Conservation (phyloP, 2,797 vertebrate species). For the Lithobates sylvaticus region DNA sequence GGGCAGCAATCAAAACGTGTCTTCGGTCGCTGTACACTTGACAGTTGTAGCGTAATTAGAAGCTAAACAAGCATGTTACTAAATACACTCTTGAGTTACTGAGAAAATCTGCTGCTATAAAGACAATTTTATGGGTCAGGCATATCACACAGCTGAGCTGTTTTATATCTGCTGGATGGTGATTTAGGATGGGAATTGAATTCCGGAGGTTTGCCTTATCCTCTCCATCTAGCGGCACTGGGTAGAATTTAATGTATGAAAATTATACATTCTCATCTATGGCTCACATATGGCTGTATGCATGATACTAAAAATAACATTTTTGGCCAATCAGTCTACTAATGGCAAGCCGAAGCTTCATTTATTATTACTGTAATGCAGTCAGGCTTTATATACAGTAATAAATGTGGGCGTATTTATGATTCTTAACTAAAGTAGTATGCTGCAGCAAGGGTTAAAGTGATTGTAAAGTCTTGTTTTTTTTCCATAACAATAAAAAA, state of each 20-base stretch:
- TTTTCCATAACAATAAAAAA: no score
- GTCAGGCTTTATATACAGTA: no score
- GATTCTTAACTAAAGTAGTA: background rate
- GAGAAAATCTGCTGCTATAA: constrained; percentile 55
- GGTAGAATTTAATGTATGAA: constrained; percentile 1
- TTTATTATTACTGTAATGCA: no score
- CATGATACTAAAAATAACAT: no score
- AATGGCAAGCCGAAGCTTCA: no score
- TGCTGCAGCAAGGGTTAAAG: no score
- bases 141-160: constrained; percentile 59
- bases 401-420: background rate
- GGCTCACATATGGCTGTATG: background rate
- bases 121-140: constrained; percentile 59
- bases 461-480: no score
- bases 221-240: background rate
- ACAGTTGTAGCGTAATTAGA: constrained; percentile 62
- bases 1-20: constrained; percentile 51
- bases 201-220: constrained; percentile 12
- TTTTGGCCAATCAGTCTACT: no score
- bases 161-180: constrained; percentile 46
- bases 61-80: constrained; percentile 58
- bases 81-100: constrained; percentile 58
- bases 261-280: background rate
- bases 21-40: constrained; percentile 51
- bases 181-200: constrained; percentile 56